These are phyloP conservation scores for Ormyrus rosae DNA, from an alignment of 2,888 invertebrate genomes.

Conservation along the genomic window DNA sequence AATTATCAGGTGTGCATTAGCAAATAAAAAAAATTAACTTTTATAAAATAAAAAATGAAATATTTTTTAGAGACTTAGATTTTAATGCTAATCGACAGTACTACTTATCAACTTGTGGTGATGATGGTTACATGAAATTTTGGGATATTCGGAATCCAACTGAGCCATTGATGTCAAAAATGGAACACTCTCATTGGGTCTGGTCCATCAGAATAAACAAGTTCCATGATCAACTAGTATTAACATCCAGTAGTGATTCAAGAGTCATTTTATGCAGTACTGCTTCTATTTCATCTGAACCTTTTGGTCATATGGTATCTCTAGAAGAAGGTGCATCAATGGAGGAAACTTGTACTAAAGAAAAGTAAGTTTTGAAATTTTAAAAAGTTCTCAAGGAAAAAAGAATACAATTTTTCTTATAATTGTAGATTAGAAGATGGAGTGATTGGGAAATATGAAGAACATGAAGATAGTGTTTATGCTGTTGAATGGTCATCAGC, in stretches of 20 bases:
- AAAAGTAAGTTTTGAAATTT: constrained; percentile 74
- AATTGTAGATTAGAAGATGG: constrained; percentile 85
- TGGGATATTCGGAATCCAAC: constrained; percentile 94
- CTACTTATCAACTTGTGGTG: constrained; percentile 94
- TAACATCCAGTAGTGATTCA: constrained; percentile 96
- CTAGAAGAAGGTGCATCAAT: constrained; percentile 73
- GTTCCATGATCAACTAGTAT: constrained; percentile 95
- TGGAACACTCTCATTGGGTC: constrained; percentile 94
- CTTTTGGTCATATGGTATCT: constrained; percentile 78
- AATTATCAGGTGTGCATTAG: constrained; percentile 79
- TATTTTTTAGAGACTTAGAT: constrained; percentile 85
- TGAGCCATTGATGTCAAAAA: constrained; percentile 87
- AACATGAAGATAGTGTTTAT: constrained; percentile 98
- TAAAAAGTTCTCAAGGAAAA: constrained; percentile 1
- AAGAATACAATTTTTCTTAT: constrained; percentile 37
- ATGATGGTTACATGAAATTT: constrained; percentile 95
- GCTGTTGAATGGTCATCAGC: constrained; percentile 97
- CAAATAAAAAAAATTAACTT: constrained; percentile 32
- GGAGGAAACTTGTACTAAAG: constrained; percentile 76
- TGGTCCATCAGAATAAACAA: constrained; percentile 97
- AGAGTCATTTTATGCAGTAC: constrained; percentile 92
- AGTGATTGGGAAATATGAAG: constrained; percentile 93
- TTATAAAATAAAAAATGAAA: constrained; percentile 15
- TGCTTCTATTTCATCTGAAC: constrained; percentile 91
- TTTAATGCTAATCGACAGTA: constrained; percentile 99